Evolutionary conservation across 2,113 vertebrate species (phyloP), one percentile per base, ranked within the genome.

Genomic region (Neogobius melanostomus): DNA sequence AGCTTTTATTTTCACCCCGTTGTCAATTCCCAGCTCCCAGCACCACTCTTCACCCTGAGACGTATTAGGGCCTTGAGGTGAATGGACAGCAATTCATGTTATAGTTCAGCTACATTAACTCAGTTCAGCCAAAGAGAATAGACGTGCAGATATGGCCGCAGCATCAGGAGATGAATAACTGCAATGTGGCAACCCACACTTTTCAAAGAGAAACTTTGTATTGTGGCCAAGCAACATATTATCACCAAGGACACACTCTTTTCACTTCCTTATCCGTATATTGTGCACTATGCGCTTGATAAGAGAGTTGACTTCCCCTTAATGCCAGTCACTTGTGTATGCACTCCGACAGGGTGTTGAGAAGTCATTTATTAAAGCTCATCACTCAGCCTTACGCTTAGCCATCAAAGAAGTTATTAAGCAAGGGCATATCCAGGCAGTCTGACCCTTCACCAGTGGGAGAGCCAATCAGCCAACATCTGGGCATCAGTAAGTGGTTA

Each of bases 91-190:
- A 80, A 77, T 85, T 70, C 64, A 66, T 80, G 74, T 78, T 69
- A 54, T 66, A 50, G 79, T 79, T 85, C 65, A 71, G 80, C 76
- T 69, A 76, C 82, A 82, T 84, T 86, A 79, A 83, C 73, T 78
- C 78, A 73, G 48, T 83, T 74, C 80, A 68, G 60, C 81, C 71
- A 76, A 69, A 47, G 68, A 71, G 64, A 72, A 72, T 66, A 44
- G 48, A 77, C 62, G 49, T 45, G 17, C 11, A 21, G 56, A 51
- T 7, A 44, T 66, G 44, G 11, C 44, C 43, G 11, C 56, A 16
- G 53, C 62, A 64, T 72, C 76, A 65, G 52, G 15, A 81, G 70
- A 62, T 74, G 45, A 57, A 71, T 8, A 15, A 51, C 51, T 74
- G 54, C 28, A 61, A 72, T 71, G 15, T 66, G 52, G 42, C 54